Percentiles rank a stretch among this genome's conserved stretches.
Evolutionary conservation across 2,113 vertebrate species (phyloP).

Genomic region (Zingel zingel): DNA sequence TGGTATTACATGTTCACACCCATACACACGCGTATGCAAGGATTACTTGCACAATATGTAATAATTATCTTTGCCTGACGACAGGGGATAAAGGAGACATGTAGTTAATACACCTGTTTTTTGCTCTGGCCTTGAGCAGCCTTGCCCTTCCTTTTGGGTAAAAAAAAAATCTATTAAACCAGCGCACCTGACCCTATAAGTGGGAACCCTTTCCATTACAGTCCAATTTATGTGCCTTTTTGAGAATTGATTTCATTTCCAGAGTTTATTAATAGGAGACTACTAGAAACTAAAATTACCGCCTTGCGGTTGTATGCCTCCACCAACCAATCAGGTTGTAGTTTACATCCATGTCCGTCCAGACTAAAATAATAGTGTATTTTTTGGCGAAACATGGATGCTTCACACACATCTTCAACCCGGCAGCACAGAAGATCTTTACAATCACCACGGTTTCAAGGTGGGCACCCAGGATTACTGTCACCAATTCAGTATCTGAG

Average conservation of each 20-base stretch:
- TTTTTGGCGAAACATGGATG: too few relatives aligned
- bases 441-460: too few relatives aligned
- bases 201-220: slow-evolving; percentile 36
- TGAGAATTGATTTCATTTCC: slow-evolving; percentile 48
- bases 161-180: slow-evolving; percentile 34
- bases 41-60: not conserved
- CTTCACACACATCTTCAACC: too few relatives aligned
- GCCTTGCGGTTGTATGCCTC: too few relatives aligned
- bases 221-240: slow-evolving; percentile 24
- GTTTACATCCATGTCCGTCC: too few relatives aligned
- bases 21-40: not conserved
- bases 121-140: slow-evolving; percentile 17
- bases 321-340: too few relatives aligned
- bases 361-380: too few relatives aligned
- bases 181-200: not conserved
- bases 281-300: not conserved
- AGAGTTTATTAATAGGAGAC: not conserved
- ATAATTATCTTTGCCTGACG: not conserved
- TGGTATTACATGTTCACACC: not conserved
- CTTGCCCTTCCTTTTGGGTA: slow-evolving; percentile 12
- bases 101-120: slow-evolving; percentile 13
- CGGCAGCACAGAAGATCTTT: too few relatives aligned
- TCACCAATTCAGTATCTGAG: too few relatives aligned
- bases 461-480: too few relatives aligned
- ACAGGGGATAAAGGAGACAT: not conserved